Evolutionary conservation across 2,797 vertebrate genomes (phyloP), one percentile per base, ranked within the genome.

Genomic region (Fratercula arctica): DNA sequence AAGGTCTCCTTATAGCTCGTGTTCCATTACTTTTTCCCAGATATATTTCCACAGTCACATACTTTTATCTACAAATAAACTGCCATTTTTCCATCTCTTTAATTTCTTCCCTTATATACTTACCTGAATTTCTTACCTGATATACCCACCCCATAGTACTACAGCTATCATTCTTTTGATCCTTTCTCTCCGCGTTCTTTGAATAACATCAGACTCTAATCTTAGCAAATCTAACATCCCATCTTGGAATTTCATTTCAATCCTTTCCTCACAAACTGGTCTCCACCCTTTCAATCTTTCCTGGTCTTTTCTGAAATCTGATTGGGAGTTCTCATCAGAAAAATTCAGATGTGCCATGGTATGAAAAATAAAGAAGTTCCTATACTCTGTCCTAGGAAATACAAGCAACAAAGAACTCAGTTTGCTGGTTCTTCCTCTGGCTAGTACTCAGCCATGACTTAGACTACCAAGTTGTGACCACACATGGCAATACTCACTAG

Each of bases 1-100:
- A 37, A 64, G 28, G 21, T 50, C 9, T 48, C 18, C 11, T 35
- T 53, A 15, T 7, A 57, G 10, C 1, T 83, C 2, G 1, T 11
- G 1, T 53, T 83, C 26, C 12, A 25, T 43, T 83, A n/a, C 1
- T 45, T 66, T 85, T 59, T 74, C 61, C 7, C 20, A 57, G 24
- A 83, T 61, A 66, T n/a, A 56, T 60, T 83, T 86, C 33, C 20
- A 31, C 5, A 43, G 10, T 51, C n/a, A 56, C 5, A 46, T 24
- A 35, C 33, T 82, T 85, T 66, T 45, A 54, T 37, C 35, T 26
- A 4, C 6, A 78, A 78, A 69, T 26, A 28, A 50, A 6, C 13
- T 21, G 8, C 3, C 0, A 3, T 29, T 66, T 81, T 56, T 10
- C 26, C 3, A 5, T 46, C 6, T 39, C 15, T 46, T 21, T 66